Conservation (phyloP, 2,888 invertebrate genomes). For the Galeruca laticollis region DNA sequence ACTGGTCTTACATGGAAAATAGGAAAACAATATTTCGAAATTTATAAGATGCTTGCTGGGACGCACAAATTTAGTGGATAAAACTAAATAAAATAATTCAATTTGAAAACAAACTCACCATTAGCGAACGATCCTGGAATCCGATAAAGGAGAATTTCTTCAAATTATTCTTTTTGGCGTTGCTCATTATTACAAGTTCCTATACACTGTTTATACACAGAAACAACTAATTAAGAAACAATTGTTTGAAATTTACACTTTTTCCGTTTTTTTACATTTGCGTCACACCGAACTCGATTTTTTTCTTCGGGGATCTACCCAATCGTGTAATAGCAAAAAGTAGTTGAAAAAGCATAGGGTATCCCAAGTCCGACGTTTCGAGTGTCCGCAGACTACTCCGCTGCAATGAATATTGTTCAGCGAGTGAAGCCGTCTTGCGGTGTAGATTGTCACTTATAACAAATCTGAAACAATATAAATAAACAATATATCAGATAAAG, state of each 20-base stretch:
- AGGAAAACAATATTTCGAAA: no score
- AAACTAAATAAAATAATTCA: no score
- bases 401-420: constrained; percentile 35
- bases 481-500: constrained; percentile 4
- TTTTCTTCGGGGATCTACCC: constrained; percentile 66
- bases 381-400: constrained; percentile 43
- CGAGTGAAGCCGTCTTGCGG: constrained; percentile 48
- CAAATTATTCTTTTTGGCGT: constrained; percentile 69
- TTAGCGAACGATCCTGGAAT: constrained; percentile 71
- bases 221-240: background rate
- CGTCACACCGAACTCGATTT: constrained; percentile 48
- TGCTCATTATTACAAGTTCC: constrained; percentile 35
- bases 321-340: constrained; percentile 64
- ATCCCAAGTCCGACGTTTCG: constrained; percentile 62
- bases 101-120: constrained; percentile 61
- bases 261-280: constrained; percentile 21
- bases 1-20: no score
- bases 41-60: no score
- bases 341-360: constrained; percentile 66
- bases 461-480: constrained; percentile 36
- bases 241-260: constrained; percentile 18
- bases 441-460: constrained; percentile 26
- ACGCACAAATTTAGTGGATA: no score
- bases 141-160: constrained; percentile 82
- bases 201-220: constrained; percentile 23